Percentiles rank a stretch among this genome's conserved stretches.
Conservation (phyloP, 2,113 vertebrate genomes). For the Ivindomyrus marchei region DNA sequence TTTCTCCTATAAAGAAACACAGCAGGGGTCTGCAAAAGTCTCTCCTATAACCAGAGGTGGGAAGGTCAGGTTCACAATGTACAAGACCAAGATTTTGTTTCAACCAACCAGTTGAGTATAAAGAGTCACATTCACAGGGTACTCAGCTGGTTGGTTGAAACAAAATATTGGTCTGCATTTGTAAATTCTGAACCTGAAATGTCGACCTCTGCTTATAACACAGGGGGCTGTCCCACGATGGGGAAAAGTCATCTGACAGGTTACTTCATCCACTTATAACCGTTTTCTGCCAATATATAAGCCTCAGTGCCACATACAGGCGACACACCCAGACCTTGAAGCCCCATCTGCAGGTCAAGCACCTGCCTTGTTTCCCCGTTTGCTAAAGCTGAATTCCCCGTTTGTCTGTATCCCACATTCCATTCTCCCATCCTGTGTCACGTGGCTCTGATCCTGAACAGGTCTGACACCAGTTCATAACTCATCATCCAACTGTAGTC, state of each 20-base stretch:
- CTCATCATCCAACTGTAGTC: neutral
- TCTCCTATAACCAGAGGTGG: neutral
- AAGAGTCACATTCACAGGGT: neutral
- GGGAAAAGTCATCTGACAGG: neutral
- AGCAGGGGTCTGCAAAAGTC: neutral
- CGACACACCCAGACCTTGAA: neutral
- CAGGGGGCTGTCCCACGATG: neutral
- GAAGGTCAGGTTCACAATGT: neutral
- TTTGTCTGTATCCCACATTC: neutral
- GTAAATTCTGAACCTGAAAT: neutral
- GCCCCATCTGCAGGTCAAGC: neutral
- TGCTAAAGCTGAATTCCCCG: neutral
- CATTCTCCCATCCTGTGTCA: neutral
- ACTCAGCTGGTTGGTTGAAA: neutral
- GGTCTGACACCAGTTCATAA: neutral
- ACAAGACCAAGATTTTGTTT: neutral
- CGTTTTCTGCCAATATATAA: neutral
- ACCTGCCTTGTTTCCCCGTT: neutral
- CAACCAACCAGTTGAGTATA: neutral
- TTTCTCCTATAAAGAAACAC: slow-evolving; percentile 72
- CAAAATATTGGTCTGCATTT: neutral
- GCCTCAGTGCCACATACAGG: neutral
- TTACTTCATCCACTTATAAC: neutral
- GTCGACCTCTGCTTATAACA: neutral
- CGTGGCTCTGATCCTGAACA: neutral